Conservation (phyloP, 2,113 vertebrate genomes). For the Sebastes schlegelii region DNA sequence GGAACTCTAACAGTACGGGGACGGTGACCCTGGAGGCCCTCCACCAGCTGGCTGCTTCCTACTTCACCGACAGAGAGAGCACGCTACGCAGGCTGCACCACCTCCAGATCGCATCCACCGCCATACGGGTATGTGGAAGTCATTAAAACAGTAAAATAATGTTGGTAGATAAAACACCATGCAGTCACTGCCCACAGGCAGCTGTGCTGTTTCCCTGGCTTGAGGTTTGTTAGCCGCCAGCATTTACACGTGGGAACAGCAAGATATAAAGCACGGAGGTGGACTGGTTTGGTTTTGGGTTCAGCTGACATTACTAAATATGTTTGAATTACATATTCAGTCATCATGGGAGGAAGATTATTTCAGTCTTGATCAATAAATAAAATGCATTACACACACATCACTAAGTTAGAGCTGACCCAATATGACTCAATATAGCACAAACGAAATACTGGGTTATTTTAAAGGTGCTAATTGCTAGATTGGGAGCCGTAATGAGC, state of each 20-base stretch:
- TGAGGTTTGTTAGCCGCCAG: slow-evolving; percentile 13
- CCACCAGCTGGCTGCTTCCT: slow-evolving; percentile 87
- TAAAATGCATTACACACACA: not conserved
- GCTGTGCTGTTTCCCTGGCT: not conserved
- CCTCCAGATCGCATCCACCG: slow-evolving; percentile 86
- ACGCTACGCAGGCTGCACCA: slow-evolving; percentile 86
- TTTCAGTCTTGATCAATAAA: slow-evolving; percentile 8
- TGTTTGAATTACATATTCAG: slow-evolving; percentile 7
- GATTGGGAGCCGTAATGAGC: too few relatives aligned
- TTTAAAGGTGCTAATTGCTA: not conserved
- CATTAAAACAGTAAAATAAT: not conserved
- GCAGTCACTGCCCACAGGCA: slow-evolving; percentile 17
- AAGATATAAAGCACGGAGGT: not conserved
- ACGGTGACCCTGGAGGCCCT: slow-evolving; percentile 84
- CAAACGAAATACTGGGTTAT: not conserved
- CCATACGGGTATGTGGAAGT: slow-evolving; percentile 82
- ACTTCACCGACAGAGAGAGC: slow-evolving; percentile 88
- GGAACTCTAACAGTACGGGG: slow-evolving; percentile 70
- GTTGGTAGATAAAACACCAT: slow-evolving; percentile 1
- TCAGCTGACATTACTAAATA: not conserved
- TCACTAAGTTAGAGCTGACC: not conserved
- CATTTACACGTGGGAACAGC: slow-evolving; percentile 1
- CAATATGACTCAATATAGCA: not conserved
- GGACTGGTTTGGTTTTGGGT: not conserved
- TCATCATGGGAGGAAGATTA: not conserved